Percentiles rank a stretch among this genome's conserved stretches.
phyloP scores from a whole-genome alignment of 2,113 vertebrate genomes.

The Melanerpes aurifrons region DNA sequence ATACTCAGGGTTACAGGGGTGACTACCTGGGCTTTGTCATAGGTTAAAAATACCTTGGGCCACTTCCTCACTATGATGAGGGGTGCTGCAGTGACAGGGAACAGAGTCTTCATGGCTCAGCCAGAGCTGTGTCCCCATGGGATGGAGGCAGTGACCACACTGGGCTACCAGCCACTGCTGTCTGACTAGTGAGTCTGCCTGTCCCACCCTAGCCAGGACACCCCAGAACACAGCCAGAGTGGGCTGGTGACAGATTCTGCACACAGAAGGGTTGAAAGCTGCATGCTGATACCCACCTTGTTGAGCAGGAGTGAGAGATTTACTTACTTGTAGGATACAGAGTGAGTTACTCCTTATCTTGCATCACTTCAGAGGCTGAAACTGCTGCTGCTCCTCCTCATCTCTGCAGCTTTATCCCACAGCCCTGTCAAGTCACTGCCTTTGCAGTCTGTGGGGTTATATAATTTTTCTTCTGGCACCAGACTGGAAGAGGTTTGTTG shows the following conservation, averaged over 20 bases:
- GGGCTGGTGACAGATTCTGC: not conserved
- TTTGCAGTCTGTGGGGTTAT: no score
- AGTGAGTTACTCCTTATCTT: not conserved
- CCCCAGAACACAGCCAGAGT: not conserved
- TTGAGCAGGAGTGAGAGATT: not conserved
- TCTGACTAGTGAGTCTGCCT: no score
- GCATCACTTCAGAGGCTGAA: not conserved
- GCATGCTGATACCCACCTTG: rapidly evolving
- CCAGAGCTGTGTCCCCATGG: not conserved
- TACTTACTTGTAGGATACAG: not conserved
- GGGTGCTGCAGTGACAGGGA: not conserved
- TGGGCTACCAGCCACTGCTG: not conserved
- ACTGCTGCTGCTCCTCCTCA: not conserved
- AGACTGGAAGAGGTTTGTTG: not conserved
- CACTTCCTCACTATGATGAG: rapidly evolving
- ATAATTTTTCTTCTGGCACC: not conserved
- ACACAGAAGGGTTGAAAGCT: not conserved
- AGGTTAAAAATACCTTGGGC: not conserved
- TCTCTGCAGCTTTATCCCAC: not conserved
- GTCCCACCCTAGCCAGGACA: not conserved
- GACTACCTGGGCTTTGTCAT: not conserved
- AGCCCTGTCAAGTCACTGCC: not conserved
- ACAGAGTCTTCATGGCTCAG: not conserved
- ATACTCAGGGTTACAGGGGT: no score
- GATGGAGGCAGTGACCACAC: not conserved